Percentiles rank a stretch among this genome's conserved stretches.
Conservation (phyloP, 2,113 vertebrate genomes). For the zebrafish (Danio rerio) region GRCz12tu NC_133194.1:44185001-44185500, state of each 20-base stretch:
- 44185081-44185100: conserved; percentile 99
- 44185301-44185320: conserved; percentile 85
- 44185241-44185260: conserved; percentile 87
- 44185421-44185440: conserved; percentile 71
- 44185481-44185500: conserved; percentile 20
- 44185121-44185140: conserved; percentile 98
- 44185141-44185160: conserved; percentile 96
- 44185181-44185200: conserved; percentile 88
- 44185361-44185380: conserved; percentile 91
- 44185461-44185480: conserved; percentile 35
- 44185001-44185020: conserved; percentile 99
- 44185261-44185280: conserved; percentile 85
- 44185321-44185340: conserved; percentile 88
- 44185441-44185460: conserved; percentile 39
- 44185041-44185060: conserved; percentile 99
- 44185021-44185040: conserved; percentile 99
- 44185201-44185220: conserved; percentile 87
- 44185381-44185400: conserved; percentile 82
- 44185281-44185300: conserved; percentile 85
- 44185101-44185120: conserved; percentile 99
- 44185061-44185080: conserved; percentile 99
- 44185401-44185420: conserved; percentile 81
- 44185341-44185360: conserved; percentile 94
- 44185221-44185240: conserved; percentile 86
- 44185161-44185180: conserved; percentile 98